A percentile compares a stretch with the other conserved stretches of the same genome.
Evolutionary conservation across 2,797 vertebrate genomes (phyloP).

Genomic region (Trachops cirrhosus): DNA sequence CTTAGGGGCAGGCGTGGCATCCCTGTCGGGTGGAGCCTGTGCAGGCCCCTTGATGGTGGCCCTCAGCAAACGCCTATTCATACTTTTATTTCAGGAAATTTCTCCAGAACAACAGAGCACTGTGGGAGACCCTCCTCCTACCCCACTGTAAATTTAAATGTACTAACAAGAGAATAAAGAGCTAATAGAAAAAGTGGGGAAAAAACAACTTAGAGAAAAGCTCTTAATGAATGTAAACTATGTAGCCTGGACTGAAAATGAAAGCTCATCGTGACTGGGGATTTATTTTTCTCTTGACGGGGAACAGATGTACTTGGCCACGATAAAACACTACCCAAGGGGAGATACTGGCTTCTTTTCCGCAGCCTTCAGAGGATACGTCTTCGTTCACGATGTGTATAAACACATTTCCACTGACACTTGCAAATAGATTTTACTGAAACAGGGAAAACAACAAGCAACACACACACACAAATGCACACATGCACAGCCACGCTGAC

Average conservation of each 20-base stretch:
- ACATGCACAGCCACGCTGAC: too few relatives aligned
- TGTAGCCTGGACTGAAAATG: not conserved
- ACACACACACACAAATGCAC: rapidly evolving
- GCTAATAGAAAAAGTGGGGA: not conserved
- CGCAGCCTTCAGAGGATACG: rapidly evolving
- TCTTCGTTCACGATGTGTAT: not conserved
- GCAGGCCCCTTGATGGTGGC: not conserved
- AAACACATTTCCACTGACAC: not conserved
- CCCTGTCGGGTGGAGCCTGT: not conserved
- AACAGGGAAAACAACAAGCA: not conserved
- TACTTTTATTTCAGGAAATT: not conserved
- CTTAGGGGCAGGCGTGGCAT: not conserved
- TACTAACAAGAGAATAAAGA: not conserved
- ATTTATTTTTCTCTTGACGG: constrained; percentile 1
- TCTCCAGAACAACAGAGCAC: not conserved
- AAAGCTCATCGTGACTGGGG: not conserved
- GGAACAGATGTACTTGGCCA: not conserved
- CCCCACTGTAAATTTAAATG: not conserved
- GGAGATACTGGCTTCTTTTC: not conserved
- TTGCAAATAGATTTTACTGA: not conserved
- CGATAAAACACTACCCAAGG: not conserved
- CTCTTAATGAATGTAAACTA: not conserved
- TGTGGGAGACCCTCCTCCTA: not conserved
- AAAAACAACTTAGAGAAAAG: not conserved
- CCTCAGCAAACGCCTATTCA: not conserved